Conservation (phyloP, 2,113 vertebrate species). For the Ciconia maguari region DNA sequence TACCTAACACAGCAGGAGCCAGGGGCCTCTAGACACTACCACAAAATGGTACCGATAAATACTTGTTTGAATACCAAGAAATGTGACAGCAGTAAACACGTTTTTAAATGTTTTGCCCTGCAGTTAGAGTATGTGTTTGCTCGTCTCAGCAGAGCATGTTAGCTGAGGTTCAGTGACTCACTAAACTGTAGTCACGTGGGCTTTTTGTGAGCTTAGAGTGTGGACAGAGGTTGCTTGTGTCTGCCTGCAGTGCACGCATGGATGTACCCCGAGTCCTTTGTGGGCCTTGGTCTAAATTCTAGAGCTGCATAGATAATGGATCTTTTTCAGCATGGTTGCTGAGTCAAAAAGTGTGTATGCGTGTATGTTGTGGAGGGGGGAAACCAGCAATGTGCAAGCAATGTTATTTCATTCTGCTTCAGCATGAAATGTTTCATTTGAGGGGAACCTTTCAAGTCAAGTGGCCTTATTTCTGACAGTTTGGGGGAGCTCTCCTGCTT, state of each 20-base stretch:
- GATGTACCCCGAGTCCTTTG: background rate
- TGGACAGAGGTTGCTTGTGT: slow-evolving; percentile 14
- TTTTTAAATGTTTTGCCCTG: slow-evolving; percentile 35
- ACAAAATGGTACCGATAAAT: background rate
- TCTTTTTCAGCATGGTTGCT: background rate
- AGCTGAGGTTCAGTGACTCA: slow-evolving; percentile 48
- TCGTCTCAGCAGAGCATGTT: slow-evolving; percentile 41
- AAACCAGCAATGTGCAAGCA: background rate
- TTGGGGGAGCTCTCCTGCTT: background rate
- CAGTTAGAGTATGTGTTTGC: slow-evolving; percentile 21
- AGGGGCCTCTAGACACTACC: background rate
- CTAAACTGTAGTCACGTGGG: slow-evolving; percentile 28
- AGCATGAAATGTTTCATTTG: background rate
- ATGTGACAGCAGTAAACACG: background rate
- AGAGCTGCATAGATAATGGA: slow-evolving; percentile 10
- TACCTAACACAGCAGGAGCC: background rate
- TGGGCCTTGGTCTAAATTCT: background rate
- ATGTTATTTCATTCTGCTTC: background rate
- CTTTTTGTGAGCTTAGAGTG: slow-evolving; percentile 20
- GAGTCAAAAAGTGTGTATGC: background rate
- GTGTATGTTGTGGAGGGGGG: background rate
- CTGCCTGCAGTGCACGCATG: background rate
- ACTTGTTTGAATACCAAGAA: slow-evolving; percentile 2
- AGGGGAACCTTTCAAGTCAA: background rate
- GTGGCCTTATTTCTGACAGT: background rate